Percentiles rank a stretch among this genome's conserved stretches.
Evolutionary conservation across 2,113 vertebrate species (phyloP).

Genomic region (Pavo muticus): DNA sequence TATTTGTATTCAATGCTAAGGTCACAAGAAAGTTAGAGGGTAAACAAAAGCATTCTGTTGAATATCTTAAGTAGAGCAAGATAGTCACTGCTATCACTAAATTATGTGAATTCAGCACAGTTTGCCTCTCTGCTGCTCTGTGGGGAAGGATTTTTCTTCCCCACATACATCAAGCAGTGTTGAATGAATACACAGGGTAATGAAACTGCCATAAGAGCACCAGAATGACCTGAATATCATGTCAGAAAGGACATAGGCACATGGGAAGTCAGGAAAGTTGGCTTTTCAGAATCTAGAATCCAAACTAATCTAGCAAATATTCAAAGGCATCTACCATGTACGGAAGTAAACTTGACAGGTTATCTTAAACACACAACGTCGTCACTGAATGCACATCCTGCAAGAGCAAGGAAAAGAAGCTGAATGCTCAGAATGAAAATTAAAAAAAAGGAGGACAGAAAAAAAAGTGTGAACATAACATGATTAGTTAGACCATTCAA

Average conservation of each 20-base stretch:
- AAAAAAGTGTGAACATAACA: neutral
- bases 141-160: neutral
- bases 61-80: neutral
- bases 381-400: neutral
- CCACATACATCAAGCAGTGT: neutral
- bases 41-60: neutral
- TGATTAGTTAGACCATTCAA: neutral
- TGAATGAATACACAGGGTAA: neutral
- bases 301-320: neutral
- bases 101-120: neutral
- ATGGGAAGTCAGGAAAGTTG: neutral
- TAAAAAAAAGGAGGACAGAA: neutral
- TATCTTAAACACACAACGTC: neutral
- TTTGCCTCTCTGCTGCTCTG: neutral
- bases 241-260: neutral
- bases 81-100: neutral
- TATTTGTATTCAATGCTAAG: neutral
- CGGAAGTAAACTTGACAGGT: accelerated
- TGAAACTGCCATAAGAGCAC: neutral
- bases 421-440: neutral
- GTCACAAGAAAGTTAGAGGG: neutral
- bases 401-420: neutral
- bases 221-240: neutral
- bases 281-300: neutral
- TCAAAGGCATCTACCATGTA: neutral